Base-by-base conservation (phyloP, 2,888 invertebrate species). In the Drosophila anceps region DNA sequence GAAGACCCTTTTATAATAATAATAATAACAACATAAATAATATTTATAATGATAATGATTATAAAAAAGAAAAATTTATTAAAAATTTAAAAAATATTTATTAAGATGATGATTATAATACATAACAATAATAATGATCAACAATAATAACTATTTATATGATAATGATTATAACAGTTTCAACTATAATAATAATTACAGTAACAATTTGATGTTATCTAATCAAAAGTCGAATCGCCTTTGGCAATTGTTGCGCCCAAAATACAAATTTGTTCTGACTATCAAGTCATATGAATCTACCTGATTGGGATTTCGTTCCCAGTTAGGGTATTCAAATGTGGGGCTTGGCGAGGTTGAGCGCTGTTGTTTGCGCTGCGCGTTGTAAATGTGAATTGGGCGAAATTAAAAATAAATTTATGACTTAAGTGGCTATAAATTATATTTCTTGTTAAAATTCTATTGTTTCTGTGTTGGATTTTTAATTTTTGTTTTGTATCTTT, bases 391-490 rank as follows among this genome's bases (percentile, higher is more conserved):
- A 91, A 88, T 90, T 90, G 87, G 81, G 72, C 72, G 84, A 91
- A 91, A 91, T 90, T 89, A 89, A 90, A 91, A 91, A 89, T 88
- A 85, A 91, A 90, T 91, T 91, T 91, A 91, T 89, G 91, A 87
- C 90, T 91, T 88, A 91, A 91, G 91, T 84, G 91, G 88, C 82
- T 69, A 91, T 91, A 91, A 91, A 91, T 91, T 89, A 90, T 83
- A 83, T 89, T 85, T 91, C 84, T 89, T 86, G 79, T 91, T 90
- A 91, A 90, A 88, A 83, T 79, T 79, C 84, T 90, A 82, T 91
- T 90, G 91, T 90, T 90, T 87, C 76, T 72, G 67, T 63, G 54
- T 53, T 73, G 72, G 69, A 58, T 68, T 79, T 65, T 78, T 74
- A 58, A 74, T 71, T 70, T 68, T 66, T 44, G 73, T 31, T 63